A percentile compares a stretch with the other conserved stretches of the same genome.
These are phyloP conservation scores for Ormia ochracea DNA, from an alignment of 2,888 invertebrate species.

Conservation along the genomic window DNA sequence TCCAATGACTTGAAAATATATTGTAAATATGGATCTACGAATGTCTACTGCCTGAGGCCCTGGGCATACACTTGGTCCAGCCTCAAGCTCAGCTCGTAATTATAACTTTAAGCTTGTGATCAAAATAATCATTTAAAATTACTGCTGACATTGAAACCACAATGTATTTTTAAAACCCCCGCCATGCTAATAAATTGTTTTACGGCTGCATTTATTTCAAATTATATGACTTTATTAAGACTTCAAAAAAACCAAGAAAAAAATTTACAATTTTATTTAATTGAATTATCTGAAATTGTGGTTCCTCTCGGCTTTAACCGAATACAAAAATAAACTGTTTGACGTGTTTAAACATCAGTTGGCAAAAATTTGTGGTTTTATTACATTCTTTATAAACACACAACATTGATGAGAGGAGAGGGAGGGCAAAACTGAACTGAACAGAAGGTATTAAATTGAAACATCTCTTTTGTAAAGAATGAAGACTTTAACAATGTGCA, in stretches of 20 bases:
- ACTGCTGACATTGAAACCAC: neutral
- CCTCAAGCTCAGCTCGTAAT: too few species aligned
- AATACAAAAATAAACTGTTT: conserved; percentile 27
- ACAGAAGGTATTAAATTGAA: conserved; percentile 52
- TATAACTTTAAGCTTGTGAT: too few species aligned
- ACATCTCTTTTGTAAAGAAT: conserved; percentile 50
- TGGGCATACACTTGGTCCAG: too few species aligned
- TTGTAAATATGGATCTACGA: too few species aligned
- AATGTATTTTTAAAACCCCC: neutral
- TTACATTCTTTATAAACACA: neutral
- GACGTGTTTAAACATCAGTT: conserved; percentile 57
- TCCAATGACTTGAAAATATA: too few species aligned
- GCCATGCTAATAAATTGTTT: conserved; percentile 18
- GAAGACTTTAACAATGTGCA: conserved; percentile 51
- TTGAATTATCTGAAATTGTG: conserved; percentile 48
- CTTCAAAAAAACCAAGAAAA: conserved; percentile 2
- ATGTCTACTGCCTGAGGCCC: too few species aligned
- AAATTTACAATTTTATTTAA: conserved; percentile 38
- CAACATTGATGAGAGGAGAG: neutral
- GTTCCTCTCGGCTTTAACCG: neutral
- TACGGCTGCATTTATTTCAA: conserved; percentile 33
- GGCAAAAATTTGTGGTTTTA: conserved; percentile 42
- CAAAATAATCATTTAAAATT: neutral
- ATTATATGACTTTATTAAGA: conserved; percentile 42
- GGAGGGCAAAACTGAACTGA: neutral